A percentile compares a stretch with the other conserved stretches of the same genome.
Evolutionary conservation across 2,113 vertebrate genomes (phyloP).

Genomic region (Sorex araneus): DNA sequence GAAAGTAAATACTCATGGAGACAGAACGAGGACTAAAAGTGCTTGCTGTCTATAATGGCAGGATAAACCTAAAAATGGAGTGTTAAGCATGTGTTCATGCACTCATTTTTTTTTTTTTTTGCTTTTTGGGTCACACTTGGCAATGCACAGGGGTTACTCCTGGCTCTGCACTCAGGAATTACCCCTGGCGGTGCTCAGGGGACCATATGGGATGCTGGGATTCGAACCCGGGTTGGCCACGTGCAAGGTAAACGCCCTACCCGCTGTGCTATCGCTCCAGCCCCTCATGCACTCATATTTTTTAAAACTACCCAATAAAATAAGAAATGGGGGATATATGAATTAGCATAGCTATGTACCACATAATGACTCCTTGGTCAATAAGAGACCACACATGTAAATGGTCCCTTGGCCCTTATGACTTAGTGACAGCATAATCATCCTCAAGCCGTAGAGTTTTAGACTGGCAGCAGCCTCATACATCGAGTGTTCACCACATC

Average conservation of each 20-base stretch:
- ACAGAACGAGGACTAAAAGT: constrained; percentile 23
- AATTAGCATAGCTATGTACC: not conserved
- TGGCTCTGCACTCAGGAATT: too few relatives aligned
- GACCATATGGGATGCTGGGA: too few relatives aligned
- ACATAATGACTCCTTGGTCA: not conserved
- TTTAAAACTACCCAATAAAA: not conserved
- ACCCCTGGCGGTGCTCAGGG: too few relatives aligned
- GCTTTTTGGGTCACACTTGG: too few relatives aligned
- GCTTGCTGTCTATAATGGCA: not conserved
- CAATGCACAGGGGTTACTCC: too few relatives aligned
- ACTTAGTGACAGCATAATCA: not conserved
- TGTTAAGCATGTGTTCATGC: not conserved
- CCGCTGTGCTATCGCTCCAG: too few relatives aligned
- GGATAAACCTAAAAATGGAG: not conserved
- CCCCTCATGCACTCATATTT: not conserved
- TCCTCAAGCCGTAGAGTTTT: not conserved
- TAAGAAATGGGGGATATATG: not conserved
- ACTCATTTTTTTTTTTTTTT: not conserved
- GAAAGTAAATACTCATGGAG: not conserved
- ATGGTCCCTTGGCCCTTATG: too few relatives aligned
- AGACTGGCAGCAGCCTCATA: not conserved
- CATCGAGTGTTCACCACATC: not conserved
- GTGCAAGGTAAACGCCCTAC: too few relatives aligned
- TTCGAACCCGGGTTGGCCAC: too few relatives aligned
- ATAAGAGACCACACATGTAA: not conserved